These are phyloP conservation scores for Eupeodes latifasciatus DNA, from an alignment of 2,888 invertebrate species.

Conservation along the genomic window DNA sequence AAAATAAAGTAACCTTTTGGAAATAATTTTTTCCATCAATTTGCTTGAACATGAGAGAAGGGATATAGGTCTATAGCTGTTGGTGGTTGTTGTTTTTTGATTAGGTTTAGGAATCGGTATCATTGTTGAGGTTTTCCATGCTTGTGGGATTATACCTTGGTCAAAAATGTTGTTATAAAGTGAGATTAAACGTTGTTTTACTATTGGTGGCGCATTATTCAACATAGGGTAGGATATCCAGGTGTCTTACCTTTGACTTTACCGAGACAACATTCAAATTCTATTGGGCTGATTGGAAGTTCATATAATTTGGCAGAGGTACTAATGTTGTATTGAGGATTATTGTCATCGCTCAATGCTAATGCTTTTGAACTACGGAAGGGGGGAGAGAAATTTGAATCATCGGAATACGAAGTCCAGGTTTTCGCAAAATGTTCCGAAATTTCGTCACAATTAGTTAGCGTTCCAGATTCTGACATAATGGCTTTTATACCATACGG, in stretches of 20 bases:
- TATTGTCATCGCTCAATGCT: no score
- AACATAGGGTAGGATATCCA: not conserved
- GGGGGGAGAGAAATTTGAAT: no score
- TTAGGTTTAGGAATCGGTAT: not conserved
- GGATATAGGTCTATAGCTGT: not conserved
- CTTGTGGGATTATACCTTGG: not conserved
- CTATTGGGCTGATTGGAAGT: no score
- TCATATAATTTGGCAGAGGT: no score
- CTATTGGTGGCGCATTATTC: not conserved
- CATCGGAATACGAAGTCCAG: no score
- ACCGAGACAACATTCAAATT: no score
- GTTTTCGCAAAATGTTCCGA: not conserved
- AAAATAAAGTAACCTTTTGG: not conserved
- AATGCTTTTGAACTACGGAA: no score
- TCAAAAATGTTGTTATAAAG: not conserved
- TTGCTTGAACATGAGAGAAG: no score
- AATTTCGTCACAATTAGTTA: not conserved
- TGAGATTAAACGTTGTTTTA: not conserved
- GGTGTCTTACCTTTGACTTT: no score
- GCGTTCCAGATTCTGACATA: not conserved
- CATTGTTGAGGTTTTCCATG: not conserved
- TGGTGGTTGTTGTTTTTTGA: not conserved
- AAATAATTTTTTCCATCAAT: conserved; percentile 1
- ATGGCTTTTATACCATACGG: not conserved
- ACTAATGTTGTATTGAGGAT: no score